Evolutionary conservation across 2,113 vertebrate genomes (phyloP), one percentile per base, ranked within the genome.

Genomic region (Eolophus roseicapilla): DNA sequence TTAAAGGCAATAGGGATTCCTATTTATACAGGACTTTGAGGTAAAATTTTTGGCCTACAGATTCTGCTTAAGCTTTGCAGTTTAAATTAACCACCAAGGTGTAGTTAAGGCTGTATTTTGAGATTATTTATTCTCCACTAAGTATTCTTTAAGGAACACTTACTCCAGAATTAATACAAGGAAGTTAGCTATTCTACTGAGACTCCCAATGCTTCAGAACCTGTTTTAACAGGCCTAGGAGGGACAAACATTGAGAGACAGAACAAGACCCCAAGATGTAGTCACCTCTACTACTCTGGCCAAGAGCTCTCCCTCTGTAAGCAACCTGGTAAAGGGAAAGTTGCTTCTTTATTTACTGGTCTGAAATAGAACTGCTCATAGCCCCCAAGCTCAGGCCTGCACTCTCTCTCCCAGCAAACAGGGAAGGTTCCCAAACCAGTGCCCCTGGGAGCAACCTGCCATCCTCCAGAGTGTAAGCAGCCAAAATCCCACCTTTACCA

Each of bases 321-420:
- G n/a, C 33, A 59, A 10, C 21, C 24, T 59, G 21, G 24, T 23
- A 23, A 59, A 59, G 13, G 29, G 13, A 31, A 50, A 18, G 19
- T 17, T 60, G 29, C 43, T 46, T 46, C 35, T 25, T 52, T 39
- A 29, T 29, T 37, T 6, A 49, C 21, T 19, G 4, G 18, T 20
- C 60, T 68, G 15, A 57, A 59, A 44, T 5, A 44, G 14, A 50
- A 23, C 20, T 46, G n/a, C 31, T 52, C 37, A 60, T 2, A 78
- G 41, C 18, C 23, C 43, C 23, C 35, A 5, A 3, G 4, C 31
- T 43, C 8, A 7, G 33, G 11, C 33, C 11, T 47, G 35, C 0
- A 0, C 13, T 6, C 3, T 7, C 19, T 31, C 11, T 50, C 25
- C 7, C 31, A 49, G 53, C 27, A 19, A 13, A 14, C 4, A 39